These are phyloP conservation scores for Cyclopterus lumpus DNA, from an alignment of 2,797 vertebrate genomes.

Conservation along the genomic window DNA sequence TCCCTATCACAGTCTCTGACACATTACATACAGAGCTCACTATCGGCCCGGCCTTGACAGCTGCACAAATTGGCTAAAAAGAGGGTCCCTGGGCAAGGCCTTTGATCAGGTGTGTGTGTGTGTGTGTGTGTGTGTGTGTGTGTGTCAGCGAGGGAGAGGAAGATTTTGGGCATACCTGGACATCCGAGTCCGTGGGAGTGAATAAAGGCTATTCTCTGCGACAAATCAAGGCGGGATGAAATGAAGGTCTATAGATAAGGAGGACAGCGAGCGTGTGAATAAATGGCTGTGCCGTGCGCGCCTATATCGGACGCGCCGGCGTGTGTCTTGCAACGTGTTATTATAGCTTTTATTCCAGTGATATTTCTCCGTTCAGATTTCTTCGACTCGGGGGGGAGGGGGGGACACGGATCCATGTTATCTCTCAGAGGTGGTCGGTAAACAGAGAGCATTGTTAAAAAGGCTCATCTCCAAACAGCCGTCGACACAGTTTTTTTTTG, in stretches of 20 bases:
- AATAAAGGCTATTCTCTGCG: slow-evolving; percentile 47
- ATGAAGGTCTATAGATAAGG: slow-evolving; percentile 33
- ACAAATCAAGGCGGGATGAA: slow-evolving; percentile 37
- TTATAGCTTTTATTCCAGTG: slow-evolving; percentile 23
- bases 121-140: slow-evolving; percentile 47
- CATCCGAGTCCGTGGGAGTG: slow-evolving; percentile 31
- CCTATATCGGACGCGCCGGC: neutral
- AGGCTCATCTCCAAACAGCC: slow-evolving; percentile 17
- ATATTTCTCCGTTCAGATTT: slow-evolving; percentile 22
- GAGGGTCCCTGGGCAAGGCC: slow-evolving; percentile 77
- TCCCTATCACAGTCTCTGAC: slow-evolving; percentile 81
- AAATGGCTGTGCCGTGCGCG: slow-evolving; percentile 3
- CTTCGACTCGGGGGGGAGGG: too few relatives aligned
- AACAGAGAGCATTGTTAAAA: slow-evolving; percentile 48
- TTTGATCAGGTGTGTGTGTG: slow-evolving; percentile 74
- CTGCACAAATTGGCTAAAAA: slow-evolving; percentile 85
- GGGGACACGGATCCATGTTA: slow-evolving; percentile 20
- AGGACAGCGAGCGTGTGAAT: neutral
- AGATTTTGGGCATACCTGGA: slow-evolving; percentile 44
- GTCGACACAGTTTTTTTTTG: slow-evolving; percentile 20
- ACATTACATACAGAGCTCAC: slow-evolving; percentile 79
- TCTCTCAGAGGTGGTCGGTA: slow-evolving; percentile 38
- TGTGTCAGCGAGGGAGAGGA: too few relatives aligned
- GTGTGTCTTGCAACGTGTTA: slow-evolving; percentile 9
- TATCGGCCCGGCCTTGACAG: slow-evolving; percentile 80